These are phyloP conservation scores for Zaprionus lineosus DNA, from an alignment of 2,888 invertebrate species.

Conservation along the genomic window DNA sequence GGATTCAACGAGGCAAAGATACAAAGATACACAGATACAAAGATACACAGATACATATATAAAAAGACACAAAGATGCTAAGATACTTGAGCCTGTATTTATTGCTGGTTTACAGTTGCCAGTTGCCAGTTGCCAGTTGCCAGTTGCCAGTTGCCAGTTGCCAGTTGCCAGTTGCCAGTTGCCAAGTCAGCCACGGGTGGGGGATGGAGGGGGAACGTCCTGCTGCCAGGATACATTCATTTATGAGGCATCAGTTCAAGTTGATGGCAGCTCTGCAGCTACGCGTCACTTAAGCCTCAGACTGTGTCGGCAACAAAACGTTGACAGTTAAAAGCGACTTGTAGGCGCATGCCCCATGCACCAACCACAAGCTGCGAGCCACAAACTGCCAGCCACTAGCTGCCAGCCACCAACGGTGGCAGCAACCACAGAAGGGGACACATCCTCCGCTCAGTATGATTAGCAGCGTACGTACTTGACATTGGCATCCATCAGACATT, in stretches of 20 bases:
- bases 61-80: constrained; percentile 28
- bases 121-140: too few species aligned
- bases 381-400: too few species aligned
- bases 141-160: too few species aligned
- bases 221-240: constrained; percentile 65
- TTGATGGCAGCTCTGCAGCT: constrained; percentile 44
- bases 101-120: constrained; percentile 69
- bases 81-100: constrained; percentile 53
- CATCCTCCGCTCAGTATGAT: constrained; percentile 54
- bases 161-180: constrained; percentile 67
- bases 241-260: constrained; percentile 54
- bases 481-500: constrained; percentile 54
- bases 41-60: constrained; percentile 9
- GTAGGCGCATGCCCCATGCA: constrained; percentile 8
- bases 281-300: constrained; percentile 40
- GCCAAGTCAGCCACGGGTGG: constrained; percentile 59
- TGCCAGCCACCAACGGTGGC: background rate
- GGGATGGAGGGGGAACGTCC: constrained; percentile 30
- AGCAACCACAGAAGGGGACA: background rate
- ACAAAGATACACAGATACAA: constrained; percentile 41
- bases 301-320: constrained; percentile 31
- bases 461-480: constrained; percentile 57
- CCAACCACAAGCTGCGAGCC: too few species aligned
- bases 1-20: constrained; percentile 16
- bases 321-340: constrained; percentile 30